These are phyloP conservation scores for Tyria jacobaeae DNA, from an alignment of 2,888 invertebrate genomes.

Conservation along the genomic window DNA sequence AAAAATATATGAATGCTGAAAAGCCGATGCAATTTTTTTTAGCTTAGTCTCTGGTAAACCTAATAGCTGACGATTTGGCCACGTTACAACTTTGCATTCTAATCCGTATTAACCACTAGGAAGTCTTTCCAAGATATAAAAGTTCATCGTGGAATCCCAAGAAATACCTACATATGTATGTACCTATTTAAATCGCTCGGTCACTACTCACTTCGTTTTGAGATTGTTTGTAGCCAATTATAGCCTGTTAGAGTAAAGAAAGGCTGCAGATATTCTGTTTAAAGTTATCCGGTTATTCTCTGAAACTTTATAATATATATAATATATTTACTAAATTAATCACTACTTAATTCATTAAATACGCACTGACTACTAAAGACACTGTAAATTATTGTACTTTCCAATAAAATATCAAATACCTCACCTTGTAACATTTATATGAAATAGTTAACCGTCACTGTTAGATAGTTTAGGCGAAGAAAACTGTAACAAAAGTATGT, in stretches of 20 bases:
- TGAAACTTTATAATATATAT: no score
- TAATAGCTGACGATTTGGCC: neutral
- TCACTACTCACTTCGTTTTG: neutral
- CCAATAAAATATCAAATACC: neutral
- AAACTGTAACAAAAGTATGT: neutral
- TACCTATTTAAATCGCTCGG: neutral
- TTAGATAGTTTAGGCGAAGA: neutral
- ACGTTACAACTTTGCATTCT: neutral
- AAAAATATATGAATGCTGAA: no score
- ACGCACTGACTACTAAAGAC: neutral
- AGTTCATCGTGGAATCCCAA: no score
- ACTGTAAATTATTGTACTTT: neutral
- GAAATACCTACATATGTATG: no score
- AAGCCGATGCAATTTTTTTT: neutral
- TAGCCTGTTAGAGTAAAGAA: no score
- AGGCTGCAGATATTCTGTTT: no score
- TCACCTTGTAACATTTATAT: constrained; percentile 1
- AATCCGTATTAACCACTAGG: neutral
- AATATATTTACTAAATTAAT: no score
- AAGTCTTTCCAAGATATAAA: no score
- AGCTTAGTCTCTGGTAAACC: neutral
- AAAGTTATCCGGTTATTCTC: no score
- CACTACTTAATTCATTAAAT: neutral
- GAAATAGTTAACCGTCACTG: neutral
- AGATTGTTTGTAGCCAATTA: no score